phyloP scores from a whole-genome alignment of 2,888 invertebrate genomes.

The Limnephilus lunatus region DNA sequence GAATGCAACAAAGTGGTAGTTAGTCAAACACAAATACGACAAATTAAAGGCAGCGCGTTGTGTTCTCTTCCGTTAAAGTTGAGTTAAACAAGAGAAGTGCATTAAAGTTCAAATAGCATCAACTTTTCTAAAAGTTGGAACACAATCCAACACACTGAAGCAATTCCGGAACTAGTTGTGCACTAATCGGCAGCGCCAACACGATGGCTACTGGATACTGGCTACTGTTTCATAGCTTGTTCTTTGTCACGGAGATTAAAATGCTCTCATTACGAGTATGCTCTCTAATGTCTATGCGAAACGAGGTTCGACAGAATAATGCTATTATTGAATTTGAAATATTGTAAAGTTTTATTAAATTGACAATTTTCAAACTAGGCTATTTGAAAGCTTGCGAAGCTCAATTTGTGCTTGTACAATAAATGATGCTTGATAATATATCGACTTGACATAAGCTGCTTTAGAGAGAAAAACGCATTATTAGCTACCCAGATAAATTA shows the following conservation, averaged over 20 bases:
- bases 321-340: not conserved
- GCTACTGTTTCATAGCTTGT: conserved; percentile 2
- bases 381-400: not conserved
- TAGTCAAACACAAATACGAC: conserved; percentile 53
- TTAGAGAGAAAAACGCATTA: not conserved
- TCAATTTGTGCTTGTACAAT: not conserved
- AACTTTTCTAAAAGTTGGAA: conserved; percentile 48
- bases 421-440: not conserved
- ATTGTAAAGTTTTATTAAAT: not conserved
- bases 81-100: conserved; percentile 53
- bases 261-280: not conserved
- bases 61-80: conserved; percentile 42
- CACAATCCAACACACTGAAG: conserved; percentile 52
- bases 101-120: conserved; percentile 53
- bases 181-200: conserved; percentile 42
- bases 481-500: not conserved
- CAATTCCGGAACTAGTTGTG: conserved; percentile 49
- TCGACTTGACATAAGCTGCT: not conserved
- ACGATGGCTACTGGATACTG: not conserved
- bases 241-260: conserved; percentile 31
- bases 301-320: not conserved
- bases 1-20: conserved; percentile 18
- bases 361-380: not conserved
- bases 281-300: not conserved
- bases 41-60: conserved; percentile 54